A percentile compares a stretch with the other conserved stretches of the same genome.
Conservation (phyloP, 1,140 invertebrate genomes). For the Caenorhabditis remanei region DNA sequence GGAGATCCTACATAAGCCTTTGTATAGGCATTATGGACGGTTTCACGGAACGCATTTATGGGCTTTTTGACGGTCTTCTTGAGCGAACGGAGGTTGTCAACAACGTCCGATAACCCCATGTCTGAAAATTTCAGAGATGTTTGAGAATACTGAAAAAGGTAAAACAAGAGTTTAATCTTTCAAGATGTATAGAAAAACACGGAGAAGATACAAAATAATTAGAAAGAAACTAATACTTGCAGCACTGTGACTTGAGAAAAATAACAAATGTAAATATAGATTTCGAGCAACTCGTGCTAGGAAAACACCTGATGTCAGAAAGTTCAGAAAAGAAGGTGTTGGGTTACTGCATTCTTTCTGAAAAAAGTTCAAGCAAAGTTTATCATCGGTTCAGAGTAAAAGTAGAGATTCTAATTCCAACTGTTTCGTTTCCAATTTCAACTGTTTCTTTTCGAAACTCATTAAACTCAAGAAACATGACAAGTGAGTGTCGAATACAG, state of each 20-base stretch:
- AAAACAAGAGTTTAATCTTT: not conserved
- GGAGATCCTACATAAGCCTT: slow-evolving; percentile 17
- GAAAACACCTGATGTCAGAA: no score
- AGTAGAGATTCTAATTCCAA: no score
- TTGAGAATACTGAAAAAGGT: not conserved
- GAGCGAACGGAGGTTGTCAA: slow-evolving; percentile 10
- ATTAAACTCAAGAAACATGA: no score
- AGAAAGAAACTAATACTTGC: no score
- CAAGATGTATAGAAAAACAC: no score
- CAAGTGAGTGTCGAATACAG: no score
- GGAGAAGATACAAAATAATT: not conserved
- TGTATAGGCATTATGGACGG: slow-evolving; percentile 31
- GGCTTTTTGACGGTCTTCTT: slow-evolving; percentile 39
- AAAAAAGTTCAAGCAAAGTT: no score
- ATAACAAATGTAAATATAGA: not conserved
- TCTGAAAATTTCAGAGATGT: not conserved
- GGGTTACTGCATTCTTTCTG: not conserved
- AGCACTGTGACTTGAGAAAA: no score
- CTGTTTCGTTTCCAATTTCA: no score
- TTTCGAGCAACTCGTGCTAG: not conserved
- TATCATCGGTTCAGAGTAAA: no score
- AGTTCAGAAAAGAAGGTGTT: not conserved
- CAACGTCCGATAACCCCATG: slow-evolving; percentile 35
- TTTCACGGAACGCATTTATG: slow-evolving; percentile 19
- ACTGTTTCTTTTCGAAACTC: no score